Base-by-base conservation (phyloP, 2,113 vertebrate genomes). In the Clarias macrocephalus region DNA sequence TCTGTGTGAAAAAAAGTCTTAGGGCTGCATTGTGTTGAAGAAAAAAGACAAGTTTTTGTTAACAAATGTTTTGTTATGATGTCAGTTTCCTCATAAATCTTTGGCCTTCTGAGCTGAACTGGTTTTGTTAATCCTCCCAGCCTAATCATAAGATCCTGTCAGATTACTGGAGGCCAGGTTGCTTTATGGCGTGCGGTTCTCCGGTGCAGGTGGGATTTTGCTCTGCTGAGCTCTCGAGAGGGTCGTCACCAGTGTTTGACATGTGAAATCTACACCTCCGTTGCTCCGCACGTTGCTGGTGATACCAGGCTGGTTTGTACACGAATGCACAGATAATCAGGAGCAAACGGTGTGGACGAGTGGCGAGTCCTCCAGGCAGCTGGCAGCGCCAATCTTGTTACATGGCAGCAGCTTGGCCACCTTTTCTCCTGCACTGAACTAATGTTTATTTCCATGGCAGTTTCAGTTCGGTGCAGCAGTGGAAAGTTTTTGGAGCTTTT, bases 391-490 rank as follows among this genome's bases (percentile, higher is more conserved):
- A 81, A 13, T 83, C 65, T 68, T 83, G 72, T 82, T 62, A 77
- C 80, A 83, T 72, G 85, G 23, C 42, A 59, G 57, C 86, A 85
- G 79, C 65, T 57, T 63, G 76, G 87, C 85, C 59, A 70, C 65
- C 65, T 77, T 73, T 73, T 68, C 77, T 57, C 56, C 82, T 30
- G 62, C 83, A 59, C 60, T 42, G 56, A 73, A 33, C 72, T 89
- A 88, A 87, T 85, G 87, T 91, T 91, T 92, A 83, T 91, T 92
- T 91, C 90, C 91, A 91, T 60, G 48, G 88, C 56, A 81, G 81
- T 88, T 86, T 88, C 82, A 88, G 88, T 91, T 91, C 91, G 87
- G 87, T 88, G 73, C 56, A 57, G 28, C 30, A 60, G 62, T 82
- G 77, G 68, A 90, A 28, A 90, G 85, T 70, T 86, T 79, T 59